A percentile compares a stretch with the other conserved stretches of the same genome.
Conservation (phyloP, 53 echinoderm and acorn worm genomes). For the Patiria pectinifera region DNA sequence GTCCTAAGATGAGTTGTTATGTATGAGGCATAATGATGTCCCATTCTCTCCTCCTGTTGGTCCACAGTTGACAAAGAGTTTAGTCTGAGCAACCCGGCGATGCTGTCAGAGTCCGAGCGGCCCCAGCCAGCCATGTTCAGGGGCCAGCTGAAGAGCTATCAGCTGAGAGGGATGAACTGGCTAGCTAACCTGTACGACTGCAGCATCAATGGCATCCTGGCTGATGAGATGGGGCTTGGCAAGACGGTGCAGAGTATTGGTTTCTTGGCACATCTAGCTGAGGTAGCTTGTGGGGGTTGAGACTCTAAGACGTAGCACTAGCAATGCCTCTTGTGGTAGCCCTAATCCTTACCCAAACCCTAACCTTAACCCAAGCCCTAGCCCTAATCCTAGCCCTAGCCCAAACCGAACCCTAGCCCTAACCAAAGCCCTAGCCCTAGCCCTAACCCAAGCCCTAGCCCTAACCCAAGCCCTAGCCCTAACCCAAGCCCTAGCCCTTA, state of each 20-base stretch:
- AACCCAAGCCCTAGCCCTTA: too few species aligned
- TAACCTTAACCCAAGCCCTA: too few species aligned
- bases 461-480: too few species aligned
- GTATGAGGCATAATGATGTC: not conserved
- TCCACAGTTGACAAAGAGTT: constrained; percentile 66
- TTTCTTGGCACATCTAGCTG: constrained; percentile 92
- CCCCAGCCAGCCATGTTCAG: constrained; percentile 93
- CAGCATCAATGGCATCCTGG: constrained; percentile 99
- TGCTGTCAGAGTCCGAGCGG: constrained; percentile 69
- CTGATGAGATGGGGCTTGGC: constrained; percentile 98
- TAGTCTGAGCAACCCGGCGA: constrained; percentile 85
- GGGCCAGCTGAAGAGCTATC: constrained; percentile 92
- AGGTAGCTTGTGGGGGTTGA: constrained; percentile 58
- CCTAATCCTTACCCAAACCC: too few species aligned
- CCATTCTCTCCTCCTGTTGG: not conserved
- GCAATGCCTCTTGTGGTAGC: too few species aligned
- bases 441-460: not conserved
- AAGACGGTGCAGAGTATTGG: constrained; percentile 99
- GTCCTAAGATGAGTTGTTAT: too few species aligned
- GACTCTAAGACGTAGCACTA: too few species aligned
- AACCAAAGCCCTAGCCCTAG: too few species aligned
- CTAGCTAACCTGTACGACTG: constrained; percentile 98
- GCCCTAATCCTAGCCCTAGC: too few species aligned
- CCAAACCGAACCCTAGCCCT: too few species aligned
- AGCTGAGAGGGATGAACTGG: constrained; percentile 98